phyloP scores from a whole-genome alignment of 2,113 vertebrate genomes.

The Aplodontia rufa region DNA sequence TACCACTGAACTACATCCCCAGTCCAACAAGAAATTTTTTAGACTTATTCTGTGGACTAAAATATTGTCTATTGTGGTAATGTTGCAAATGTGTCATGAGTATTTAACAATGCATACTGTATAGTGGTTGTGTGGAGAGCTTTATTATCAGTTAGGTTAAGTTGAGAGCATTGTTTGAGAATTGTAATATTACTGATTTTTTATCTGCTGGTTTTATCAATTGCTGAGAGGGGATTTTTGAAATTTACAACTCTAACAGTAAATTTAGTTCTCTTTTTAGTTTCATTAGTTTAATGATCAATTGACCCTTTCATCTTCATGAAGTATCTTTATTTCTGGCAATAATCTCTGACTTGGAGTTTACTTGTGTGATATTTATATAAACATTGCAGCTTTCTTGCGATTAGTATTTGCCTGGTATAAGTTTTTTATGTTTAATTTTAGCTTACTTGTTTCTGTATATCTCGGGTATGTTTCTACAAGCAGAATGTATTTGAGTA shows the following conservation, averaged over 20 bases:
- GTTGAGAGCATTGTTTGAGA: not conserved
- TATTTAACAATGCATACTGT: conserved; percentile 5
- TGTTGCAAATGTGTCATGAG: not conserved
- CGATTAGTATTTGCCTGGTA: not conserved
- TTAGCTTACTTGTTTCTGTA: not conserved
- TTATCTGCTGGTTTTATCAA: not conserved
- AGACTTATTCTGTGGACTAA: not conserved
- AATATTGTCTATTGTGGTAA: not conserved
- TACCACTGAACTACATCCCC: not conserved
- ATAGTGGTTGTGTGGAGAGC: not conserved
- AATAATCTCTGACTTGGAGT: not conserved
- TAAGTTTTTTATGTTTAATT: not conserved
- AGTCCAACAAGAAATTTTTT: not conserved
- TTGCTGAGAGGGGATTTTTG: conserved; percentile 5
- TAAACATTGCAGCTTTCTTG: not conserved
- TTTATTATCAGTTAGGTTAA: not conserved
- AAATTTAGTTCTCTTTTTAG: not conserved
- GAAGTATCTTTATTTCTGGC: conserved; percentile 5
- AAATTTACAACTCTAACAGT: not conserved
- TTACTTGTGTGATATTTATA: conserved; percentile 42
- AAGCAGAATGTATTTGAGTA: not conserved
- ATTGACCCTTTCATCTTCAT: not conserved
- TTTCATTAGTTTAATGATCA: conserved; percentile 14
- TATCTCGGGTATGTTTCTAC: conserved; percentile 13
- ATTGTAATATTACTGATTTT: not conserved